Evolutionary conservation across 1,140 invertebrate species (phyloP), one percentile per base, ranked within the genome.

Genomic region (Achroia grisella): DNA sequence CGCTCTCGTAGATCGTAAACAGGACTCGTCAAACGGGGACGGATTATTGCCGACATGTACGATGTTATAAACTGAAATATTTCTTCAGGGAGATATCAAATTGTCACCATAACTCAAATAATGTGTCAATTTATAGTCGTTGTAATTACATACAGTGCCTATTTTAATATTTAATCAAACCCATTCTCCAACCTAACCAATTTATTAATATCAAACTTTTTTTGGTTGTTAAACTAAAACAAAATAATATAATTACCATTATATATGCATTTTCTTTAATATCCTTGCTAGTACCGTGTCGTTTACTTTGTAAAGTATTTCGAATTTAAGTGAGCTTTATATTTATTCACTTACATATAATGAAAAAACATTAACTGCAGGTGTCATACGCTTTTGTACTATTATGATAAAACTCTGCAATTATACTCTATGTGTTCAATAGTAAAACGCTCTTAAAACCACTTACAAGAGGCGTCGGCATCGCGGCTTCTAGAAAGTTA

Each of bases 1-100:
- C 63, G 51, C 57, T 23, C 17, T 23, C 17, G 53, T 37, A 37
- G 57, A 33, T 71, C 73, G 61, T 76, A 76, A 76, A 76, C 68
- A 71, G 59, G 47, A 50, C 67, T 69, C 67, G 60, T 72, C 62
- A 69, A 70, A 62, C 58, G 33, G 54, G 61, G 17, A 37, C 35
- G 35, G 35, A 37, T 37, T 37, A 37, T 15, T 37, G 35, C 35
- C 17, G 17, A 23, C 17, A 23, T 23, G 17, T 23, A 23, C 17
- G 17, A 13, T 8, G 15, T 10, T 37, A 37, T 37, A 37, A 37
- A 37, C 35, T 37, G 10, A 17, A 37, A 17, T 17, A 17, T 10
- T 10, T 37, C 10, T 17, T 14, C 33, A n/a, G 4, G 14, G 15
- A 37, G 17, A 37, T 10, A 17, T 13, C 15, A 23, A 23, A 23